phyloP scores from a whole-genome alignment of 2,888 invertebrate species.

The Andrena fulva region DNA sequence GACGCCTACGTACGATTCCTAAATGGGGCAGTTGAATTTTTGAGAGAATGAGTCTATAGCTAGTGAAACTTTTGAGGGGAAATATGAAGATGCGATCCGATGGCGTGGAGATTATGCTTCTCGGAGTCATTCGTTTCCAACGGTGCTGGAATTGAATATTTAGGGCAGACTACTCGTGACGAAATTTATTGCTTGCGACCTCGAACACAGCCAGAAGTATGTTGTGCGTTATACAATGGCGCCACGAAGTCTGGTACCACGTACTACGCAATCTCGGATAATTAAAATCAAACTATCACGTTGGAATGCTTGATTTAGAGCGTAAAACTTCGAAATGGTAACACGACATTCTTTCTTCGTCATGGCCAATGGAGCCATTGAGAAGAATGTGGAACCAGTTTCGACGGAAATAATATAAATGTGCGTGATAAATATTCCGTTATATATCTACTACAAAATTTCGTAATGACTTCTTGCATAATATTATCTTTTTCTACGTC shows the following conservation, averaged over 20 bases:
- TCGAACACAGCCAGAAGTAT: constrained; percentile 16
- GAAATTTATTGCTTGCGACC: constrained; percentile 33
- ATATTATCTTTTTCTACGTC: neutral
- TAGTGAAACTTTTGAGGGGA: no score
- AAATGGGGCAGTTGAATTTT: no score
- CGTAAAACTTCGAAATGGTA: neutral
- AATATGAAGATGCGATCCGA: no score
- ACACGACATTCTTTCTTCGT: neutral
- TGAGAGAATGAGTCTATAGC: no score
- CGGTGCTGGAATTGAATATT: neutral
- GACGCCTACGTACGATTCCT: no score
- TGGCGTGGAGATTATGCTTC: neutral
- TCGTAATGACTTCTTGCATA: neutral
- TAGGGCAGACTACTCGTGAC: constrained; percentile 1
- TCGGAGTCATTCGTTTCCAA: neutral
- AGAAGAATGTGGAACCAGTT: neutral
- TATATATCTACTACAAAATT: no score
- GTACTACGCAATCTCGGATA: constrained; percentile 24
- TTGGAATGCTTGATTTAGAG: neutral
- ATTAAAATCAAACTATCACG: constrained; percentile 23
- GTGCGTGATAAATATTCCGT: no score
- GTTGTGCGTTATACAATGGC: constrained; percentile 28
- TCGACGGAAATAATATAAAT: no score
- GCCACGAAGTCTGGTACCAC: constrained; percentile 43
- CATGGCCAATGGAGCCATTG: neutral